Evolutionary conservation across 2,888 invertebrate genomes (phyloP).

Genomic region (Parnassius mnemosyne): DNA sequence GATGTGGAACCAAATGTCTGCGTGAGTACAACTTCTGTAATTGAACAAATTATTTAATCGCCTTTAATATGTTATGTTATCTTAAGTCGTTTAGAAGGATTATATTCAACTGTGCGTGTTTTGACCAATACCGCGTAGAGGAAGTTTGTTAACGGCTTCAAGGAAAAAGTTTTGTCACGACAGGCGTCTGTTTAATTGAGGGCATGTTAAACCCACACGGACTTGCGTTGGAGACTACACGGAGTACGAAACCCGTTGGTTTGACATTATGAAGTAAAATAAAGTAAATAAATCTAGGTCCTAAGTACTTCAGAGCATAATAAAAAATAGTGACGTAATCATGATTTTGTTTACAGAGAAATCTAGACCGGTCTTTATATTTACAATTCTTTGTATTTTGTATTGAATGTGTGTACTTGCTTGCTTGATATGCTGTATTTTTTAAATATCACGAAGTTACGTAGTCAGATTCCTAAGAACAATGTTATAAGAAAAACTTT

Average conservation of each 20-base stretch:
- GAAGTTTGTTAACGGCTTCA: slow-evolving; percentile 26
- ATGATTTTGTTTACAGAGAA: too few species aligned
- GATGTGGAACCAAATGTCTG: too few species aligned
- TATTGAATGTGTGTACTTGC: too few species aligned
- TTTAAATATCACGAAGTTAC: too few species aligned
- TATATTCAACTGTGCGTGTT: slow-evolving; percentile 25
- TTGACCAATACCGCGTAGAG: slow-evolving; percentile 25
- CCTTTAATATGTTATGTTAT: slow-evolving; percentile 17
- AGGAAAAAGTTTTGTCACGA: slow-evolving; percentile 26
- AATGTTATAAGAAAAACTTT: too few species aligned
- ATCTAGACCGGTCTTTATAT: too few species aligned
- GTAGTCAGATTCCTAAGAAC: too few species aligned
- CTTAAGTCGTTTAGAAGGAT: slow-evolving; percentile 16
- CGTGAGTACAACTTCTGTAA: background rate
- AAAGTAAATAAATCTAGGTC: background rate
- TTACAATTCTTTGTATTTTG: too few species aligned
- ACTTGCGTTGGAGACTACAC: slow-evolving; percentile 11
- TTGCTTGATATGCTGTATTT: too few species aligned
- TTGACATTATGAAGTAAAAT: slow-evolving; percentile 10
- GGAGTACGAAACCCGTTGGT: slow-evolving; percentile 8
- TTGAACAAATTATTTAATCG: slow-evolving; percentile 8
- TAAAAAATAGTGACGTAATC: too few species aligned
- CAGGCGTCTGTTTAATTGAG: slow-evolving; percentile 18
- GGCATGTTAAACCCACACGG: slow-evolving; percentile 22
- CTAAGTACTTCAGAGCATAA: too few species aligned